Evolutionary conservation across 2,797 vertebrate genomes (phyloP).

Genomic region (Pteronotus mesoamericanus): DNA sequence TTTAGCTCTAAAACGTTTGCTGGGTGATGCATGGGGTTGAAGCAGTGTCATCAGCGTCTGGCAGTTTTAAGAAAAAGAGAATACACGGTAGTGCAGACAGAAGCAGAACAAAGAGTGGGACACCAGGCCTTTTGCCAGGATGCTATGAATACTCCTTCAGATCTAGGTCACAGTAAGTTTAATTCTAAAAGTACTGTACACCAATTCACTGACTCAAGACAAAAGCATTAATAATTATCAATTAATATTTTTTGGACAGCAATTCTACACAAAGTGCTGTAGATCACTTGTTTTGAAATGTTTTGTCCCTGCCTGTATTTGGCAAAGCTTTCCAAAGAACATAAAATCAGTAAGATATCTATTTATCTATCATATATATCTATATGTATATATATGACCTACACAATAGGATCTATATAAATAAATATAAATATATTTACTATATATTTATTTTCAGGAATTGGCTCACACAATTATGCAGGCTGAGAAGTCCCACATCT

Average conservation of each 20-base stretch:
- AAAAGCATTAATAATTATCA: constrained; percentile 26
- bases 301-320: background rate
- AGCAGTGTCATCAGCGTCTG: background rate
- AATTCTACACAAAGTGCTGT: background rate
- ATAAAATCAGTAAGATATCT: background rate
- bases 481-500: background rate
- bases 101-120: background rate
- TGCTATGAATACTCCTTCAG: background rate
- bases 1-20: constrained; percentile 3
- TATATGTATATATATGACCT: background rate
- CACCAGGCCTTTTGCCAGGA: background rate
- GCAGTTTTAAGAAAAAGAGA: background rate
- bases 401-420: background rate
- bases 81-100: background rate
- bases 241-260: constrained; percentile 20
- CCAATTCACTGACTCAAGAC: background rate
- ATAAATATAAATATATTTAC: background rate
- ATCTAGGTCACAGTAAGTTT: background rate
- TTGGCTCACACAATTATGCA: background rate
- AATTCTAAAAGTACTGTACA: background rate
- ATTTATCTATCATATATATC: background rate
- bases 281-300: constrained; percentile 7
- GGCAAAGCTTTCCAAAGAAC: background rate
- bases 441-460: background rate
- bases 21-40: background rate